These are phyloP conservation scores for Pteropus rufus DNA, from an alignment of 2,797 vertebrate genomes.

Conservation along the genomic window DNA sequence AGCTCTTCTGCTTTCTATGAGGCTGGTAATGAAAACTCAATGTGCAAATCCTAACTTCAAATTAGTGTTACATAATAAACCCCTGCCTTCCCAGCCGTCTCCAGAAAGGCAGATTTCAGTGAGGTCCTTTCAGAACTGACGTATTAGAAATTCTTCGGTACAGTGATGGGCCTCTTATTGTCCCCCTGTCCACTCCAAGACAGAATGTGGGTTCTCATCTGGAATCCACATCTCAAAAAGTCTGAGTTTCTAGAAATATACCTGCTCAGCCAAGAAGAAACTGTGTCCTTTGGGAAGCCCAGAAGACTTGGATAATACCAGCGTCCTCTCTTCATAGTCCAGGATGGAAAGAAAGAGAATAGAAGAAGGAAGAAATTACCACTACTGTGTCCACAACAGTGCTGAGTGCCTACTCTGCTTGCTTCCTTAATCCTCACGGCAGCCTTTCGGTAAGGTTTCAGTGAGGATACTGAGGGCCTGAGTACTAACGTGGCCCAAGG, in stretches of 20 bases:
- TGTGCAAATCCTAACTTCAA: slow-evolving; percentile 61
- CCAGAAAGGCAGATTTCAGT: slow-evolving; percentile 23
- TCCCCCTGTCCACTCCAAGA: background rate
- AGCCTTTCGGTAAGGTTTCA: background rate
- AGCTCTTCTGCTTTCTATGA: slow-evolving; percentile 47
- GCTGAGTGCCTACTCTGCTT: background rate
- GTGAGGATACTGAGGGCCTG: background rate
- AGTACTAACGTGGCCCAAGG: background rate
- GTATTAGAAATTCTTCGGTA: background rate
- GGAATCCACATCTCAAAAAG: background rate
- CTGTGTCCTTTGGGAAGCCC: background rate
- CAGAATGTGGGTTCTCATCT: background rate
- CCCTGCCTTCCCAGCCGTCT: background rate
- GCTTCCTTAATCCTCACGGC: background rate
- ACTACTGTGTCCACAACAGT: background rate
- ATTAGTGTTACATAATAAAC: slow-evolving; percentile 56
- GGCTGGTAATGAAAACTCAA: slow-evolving; percentile 55
- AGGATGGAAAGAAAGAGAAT: background rate
- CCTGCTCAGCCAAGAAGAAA: background rate
- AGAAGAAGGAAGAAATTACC: background rate
- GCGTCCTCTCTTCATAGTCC: background rate
- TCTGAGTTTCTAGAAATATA: background rate
- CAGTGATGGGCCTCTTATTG: background rate
- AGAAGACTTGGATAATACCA: background rate
- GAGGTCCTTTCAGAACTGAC: slow-evolving; percentile 3